Evolutionary conservation across 1,140 invertebrate species (phyloP).

Genomic region (Drosophila prosaltans): DNA sequence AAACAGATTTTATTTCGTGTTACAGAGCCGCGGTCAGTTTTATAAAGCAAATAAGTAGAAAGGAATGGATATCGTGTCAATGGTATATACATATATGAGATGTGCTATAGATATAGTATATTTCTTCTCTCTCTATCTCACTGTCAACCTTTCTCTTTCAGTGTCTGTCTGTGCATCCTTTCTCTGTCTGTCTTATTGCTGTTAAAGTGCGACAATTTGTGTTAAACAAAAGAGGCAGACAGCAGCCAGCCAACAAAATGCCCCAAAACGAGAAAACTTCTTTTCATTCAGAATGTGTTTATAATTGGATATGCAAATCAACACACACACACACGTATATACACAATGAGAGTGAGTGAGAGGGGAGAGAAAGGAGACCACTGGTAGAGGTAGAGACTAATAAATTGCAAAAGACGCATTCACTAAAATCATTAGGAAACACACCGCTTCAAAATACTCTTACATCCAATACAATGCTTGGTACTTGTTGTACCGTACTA

Average conservation of each 20-base stretch:
- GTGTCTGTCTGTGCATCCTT: neutral
- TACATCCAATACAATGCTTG: too few species aligned
- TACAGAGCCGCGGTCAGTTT: conserved; percentile 43
- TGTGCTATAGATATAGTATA: neutral
- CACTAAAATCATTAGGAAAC: conserved; percentile 31
- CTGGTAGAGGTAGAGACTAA: conserved; percentile 34
- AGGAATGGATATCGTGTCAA: conserved; percentile 49
- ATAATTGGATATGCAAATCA: conserved; percentile 82
- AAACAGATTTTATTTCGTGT: conserved; percentile 15
- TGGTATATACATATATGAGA: conserved; percentile 31
- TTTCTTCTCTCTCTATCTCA: neutral
- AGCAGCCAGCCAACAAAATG: conserved; percentile 18
- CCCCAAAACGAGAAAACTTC: conserved; percentile 19
- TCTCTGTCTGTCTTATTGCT: conserved; percentile 30
- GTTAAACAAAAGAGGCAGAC: conserved; percentile 56
- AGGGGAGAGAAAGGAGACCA: neutral
- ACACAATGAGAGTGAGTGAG: neutral
- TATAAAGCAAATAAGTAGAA: conserved; percentile 50
- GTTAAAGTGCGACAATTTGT: conserved; percentile 75
- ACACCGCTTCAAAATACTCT: neutral
- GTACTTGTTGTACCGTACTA: too few species aligned
- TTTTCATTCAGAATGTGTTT: conserved; percentile 68
- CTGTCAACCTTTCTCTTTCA: neutral
- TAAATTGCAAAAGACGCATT: conserved; percentile 58
- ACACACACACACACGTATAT: conserved; percentile 12